A percentile compares a stretch with the other conserved stretches of the same genome.
These are phyloP conservation scores for Zophobas atratus DNA, from an alignment of 1,140 invertebrate species.

Conservation along the genomic window DNA sequence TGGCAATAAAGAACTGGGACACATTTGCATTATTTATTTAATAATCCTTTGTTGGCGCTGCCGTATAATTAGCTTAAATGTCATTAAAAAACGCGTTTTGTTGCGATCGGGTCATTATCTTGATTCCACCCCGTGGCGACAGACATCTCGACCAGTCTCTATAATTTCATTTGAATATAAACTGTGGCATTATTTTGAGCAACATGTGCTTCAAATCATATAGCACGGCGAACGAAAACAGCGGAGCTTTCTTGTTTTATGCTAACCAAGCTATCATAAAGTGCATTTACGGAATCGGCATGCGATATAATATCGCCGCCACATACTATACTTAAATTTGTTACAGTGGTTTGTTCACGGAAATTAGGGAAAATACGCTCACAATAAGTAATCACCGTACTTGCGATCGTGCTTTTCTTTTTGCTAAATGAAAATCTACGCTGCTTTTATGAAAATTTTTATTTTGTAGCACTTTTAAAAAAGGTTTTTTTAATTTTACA, in stretches of 20 bases:
- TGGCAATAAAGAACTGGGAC: slow-evolving; percentile 59
- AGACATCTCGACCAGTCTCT: slow-evolving; percentile 44
- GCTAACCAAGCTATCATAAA: slow-evolving; percentile 61
- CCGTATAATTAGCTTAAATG: slow-evolving; percentile 51
- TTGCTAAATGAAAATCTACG: too few species aligned
- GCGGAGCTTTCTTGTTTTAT: slow-evolving; percentile 62
- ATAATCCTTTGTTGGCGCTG: slow-evolving; percentile 53
- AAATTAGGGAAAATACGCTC: slow-evolving; percentile 18
- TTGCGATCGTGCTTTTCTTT: not conserved
- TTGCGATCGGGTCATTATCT: slow-evolving; percentile 36
- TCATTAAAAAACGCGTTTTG: slow-evolving; percentile 41
- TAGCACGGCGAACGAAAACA: slow-evolving; percentile 61
- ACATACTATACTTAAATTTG: slow-evolving; percentile 56
- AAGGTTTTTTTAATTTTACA: too few species aligned
- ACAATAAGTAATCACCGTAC: not conserved
- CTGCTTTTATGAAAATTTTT: too few species aligned
- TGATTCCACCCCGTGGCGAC: slow-evolving; percentile 42
- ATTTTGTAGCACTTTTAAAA: too few species aligned
- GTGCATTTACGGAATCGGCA: slow-evolving; percentile 60
- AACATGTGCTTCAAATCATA: slow-evolving; percentile 65
- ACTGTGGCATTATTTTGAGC: slow-evolving; percentile 60
- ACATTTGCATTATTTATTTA: slow-evolving; percentile 57
- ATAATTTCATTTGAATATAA: slow-evolving; percentile 63
- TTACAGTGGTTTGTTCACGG: slow-evolving; percentile 37
- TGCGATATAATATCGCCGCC: slow-evolving; percentile 62